phyloP scores from a whole-genome alignment of 2,113 vertebrate species.

The Climacteris rufus region DNA sequence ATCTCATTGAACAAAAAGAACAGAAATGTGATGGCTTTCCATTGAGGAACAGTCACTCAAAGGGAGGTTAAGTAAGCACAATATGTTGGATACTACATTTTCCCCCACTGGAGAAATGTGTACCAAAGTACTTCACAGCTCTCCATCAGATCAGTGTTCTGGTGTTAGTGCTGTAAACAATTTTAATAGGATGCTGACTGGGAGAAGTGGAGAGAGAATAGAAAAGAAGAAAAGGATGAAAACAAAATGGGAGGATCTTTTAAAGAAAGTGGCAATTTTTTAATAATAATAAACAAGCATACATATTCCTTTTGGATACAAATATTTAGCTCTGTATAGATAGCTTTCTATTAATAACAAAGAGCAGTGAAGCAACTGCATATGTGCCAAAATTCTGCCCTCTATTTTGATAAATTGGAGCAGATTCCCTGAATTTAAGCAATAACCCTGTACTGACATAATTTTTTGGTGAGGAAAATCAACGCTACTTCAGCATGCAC shows the following conservation, averaged over 20 bases:
- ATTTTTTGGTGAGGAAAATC: background rate
- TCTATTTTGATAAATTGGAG: background rate
- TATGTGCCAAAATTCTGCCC: background rate
- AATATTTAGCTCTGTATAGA: background rate
- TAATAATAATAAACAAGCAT: background rate
- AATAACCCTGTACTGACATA: background rate
- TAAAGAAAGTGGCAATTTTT: background rate
- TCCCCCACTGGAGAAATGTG: background rate
- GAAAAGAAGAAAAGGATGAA: background rate
- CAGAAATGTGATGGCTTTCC: constrained; percentile 8
- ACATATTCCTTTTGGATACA: background rate
- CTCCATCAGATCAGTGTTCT: background rate
- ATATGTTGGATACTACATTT: background rate
- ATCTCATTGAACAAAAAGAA: background rate
- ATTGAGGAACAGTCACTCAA: background rate
- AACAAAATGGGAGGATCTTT: fast-evolving
- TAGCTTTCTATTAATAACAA: background rate
- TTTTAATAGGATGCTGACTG: background rate
- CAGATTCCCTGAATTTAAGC: background rate
- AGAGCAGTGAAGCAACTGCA: background rate
- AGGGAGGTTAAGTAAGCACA: constrained; percentile 33
- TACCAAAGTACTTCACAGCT: background rate
- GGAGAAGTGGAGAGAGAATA: background rate
- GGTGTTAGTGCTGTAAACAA: background rate
- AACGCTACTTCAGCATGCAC: background rate